Evolutionary conservation across 2,113 vertebrate genomes (phyloP), one percentile per base, ranked within the genome.

Genomic region (Ariopsis seemanni): DNA sequence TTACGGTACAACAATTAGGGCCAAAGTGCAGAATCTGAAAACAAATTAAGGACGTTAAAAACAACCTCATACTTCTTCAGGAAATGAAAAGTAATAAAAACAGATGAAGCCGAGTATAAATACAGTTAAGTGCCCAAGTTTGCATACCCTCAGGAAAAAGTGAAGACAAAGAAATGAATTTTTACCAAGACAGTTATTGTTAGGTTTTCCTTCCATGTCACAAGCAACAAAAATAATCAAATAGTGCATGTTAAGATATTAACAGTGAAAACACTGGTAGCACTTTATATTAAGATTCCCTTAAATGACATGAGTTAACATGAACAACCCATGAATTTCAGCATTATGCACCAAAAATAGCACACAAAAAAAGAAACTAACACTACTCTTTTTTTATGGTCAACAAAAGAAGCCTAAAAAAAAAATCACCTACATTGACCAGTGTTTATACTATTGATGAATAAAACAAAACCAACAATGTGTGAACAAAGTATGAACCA

Each of bases 1-100:
- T 7, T 85, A 48, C 5, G 4, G 77, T 58, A 81, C 69, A 48
- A 42, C 42, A 69, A 69, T 86, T 69, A 81, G 10, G 75, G n/a
- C 12, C 62, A 86, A 71, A 58, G 72, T 85, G 50, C 30, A 85
- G n/a, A 80, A 11, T 2, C 62, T 86, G 27, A 42, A 86, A 86
- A 81, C 83, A 85, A 57, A 60, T 62, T 57, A 85, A 86, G 42
- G 42, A 30, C 15, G 71, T 63, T 62, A 65, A 86, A 79, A 79
- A 79, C 74, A 69, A 25, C 85, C 62, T n/a, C 11, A 52, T 65
- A 12, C 34, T 79, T 48, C n/a, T 78, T 80, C 4, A 18, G n/a
- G 52, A 57, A 57, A 27, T 1, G 7, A 80, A 58, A 80, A 10
- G 53, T 20, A 77, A 52, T 52, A 25, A 52, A 25, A 25, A 25